These are phyloP conservation scores for Campoletis raptor DNA, from an alignment of 2,888 invertebrate species.

Conservation along the genomic window DNA sequence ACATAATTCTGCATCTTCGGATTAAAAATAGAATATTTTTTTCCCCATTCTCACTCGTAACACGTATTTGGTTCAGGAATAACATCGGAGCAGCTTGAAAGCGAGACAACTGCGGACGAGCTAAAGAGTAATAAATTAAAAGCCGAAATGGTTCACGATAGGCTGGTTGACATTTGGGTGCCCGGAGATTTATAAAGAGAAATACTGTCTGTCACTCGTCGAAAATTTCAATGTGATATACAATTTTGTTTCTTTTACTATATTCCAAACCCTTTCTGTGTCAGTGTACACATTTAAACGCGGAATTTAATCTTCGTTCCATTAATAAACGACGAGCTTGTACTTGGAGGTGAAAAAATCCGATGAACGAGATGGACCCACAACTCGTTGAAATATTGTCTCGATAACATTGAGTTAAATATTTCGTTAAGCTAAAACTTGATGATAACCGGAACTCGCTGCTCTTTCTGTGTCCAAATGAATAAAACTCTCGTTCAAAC, in stretches of 20 bases:
- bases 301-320: slow-evolving; percentile 13
- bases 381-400: slow-evolving; percentile 48
- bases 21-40: slow-evolving; percentile 34
- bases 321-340: neutral
- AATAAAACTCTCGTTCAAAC: slow-evolving; percentile 70
- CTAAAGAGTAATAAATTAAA: slow-evolving; percentile 46
- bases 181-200: slow-evolving; percentile 29
- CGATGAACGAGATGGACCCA: slow-evolving; percentile 19
- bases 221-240: slow-evolving; percentile 9
- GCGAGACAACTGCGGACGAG: slow-evolving; percentile 29
- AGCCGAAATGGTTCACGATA: slow-evolving; percentile 45
- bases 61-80: slow-evolving; percentile 50
- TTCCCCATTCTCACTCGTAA: slow-evolving; percentile 27
- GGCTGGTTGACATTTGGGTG: neutral
- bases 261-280: neutral
- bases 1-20: slow-evolving; percentile 1
- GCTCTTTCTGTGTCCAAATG: slow-evolving; percentile 51
- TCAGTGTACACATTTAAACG: neutral
- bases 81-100: slow-evolving; percentile 28
- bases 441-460: slow-evolving; percentile 7
- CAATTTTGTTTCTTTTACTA: slow-evolving; percentile 1
- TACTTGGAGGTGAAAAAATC: slow-evolving; percentile 46
- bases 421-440: slow-evolving; percentile 45
- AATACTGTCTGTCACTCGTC: slow-evolving; percentile 36
- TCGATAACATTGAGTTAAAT: slow-evolving; percentile 51